Evolutionary conservation across 2,888 invertebrate genomes (phyloP), one percentile per base, ranked within the genome.

Genomic region (Eupithecia dodoneata): DNA sequence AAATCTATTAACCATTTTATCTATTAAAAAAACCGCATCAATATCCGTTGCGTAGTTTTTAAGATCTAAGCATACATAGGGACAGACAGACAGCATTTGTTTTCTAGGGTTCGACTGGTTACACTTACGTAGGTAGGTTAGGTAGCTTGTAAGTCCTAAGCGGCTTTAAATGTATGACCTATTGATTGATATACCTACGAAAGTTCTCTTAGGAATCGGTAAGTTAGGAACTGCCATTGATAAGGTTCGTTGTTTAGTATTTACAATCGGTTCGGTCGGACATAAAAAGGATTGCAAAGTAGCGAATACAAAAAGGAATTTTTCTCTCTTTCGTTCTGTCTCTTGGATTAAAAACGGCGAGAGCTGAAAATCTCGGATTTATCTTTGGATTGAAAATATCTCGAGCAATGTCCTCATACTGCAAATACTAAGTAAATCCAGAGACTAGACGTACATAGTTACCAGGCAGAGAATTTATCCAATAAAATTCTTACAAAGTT

Each of bases 361-460:
- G 63, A 63, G 30, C 30, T 12, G 63, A 63, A 30, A 63, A 63
- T 63, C 63, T 63, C 63, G 30, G 63, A 63, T 59, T 59, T 59
- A 59, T 59, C 59, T n/a, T n/a, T 55, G n/a, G 55, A 55, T 55
- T 55, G 55, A 55, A 55, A 55, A 55, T n/a, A n/a, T 55, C 59
- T 18, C 30, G 59, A 59, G 59, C 3, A 10, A 59, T 59, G 18
- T 59, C 18, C 18, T 18, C 18, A 18, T 18, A 59, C 10, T 18
- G 18, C 18, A 59, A 59, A 59, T 18, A 63, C 63, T 63, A 63
- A 30, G 30, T 63, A 30, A 63, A 63, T 3, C 30, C 63, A 30
- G 30, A 6, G 9, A 63, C 63, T 30, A 30, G 0, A 30, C 30
- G 30, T 1, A 47, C 45, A 45, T 45, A 12, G 4, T 63, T 63